These are phyloP conservation scores for Diorhabda carinulata DNA, from an alignment of 1,140 invertebrate species.

Conservation along the genomic window DNA sequence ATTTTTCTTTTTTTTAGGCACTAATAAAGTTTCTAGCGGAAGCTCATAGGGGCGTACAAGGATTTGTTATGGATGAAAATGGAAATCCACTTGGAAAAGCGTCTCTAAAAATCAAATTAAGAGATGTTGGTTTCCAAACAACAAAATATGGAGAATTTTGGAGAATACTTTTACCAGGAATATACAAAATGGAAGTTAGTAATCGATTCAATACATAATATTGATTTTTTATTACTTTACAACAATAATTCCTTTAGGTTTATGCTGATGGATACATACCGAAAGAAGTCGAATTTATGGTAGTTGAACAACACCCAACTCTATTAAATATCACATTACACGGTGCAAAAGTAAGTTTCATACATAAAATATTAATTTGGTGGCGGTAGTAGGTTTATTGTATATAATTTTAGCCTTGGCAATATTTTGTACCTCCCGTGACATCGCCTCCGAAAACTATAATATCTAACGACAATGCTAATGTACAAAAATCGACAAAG, in stretches of 20 bases:
- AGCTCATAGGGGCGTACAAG: constrained; percentile 79
- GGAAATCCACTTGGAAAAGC: constrained; percentile 80
- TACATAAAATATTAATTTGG: background rate
- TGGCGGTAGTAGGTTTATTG: constrained; percentile 15
- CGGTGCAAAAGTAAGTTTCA: constrained; percentile 65
- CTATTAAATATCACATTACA: constrained; percentile 78
- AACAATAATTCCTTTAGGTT: constrained; percentile 54
- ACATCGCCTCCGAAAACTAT: constrained; percentile 31
- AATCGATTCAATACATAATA: background rate
- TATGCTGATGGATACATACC: constrained; percentile 80
- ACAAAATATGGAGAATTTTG: constrained; percentile 93
- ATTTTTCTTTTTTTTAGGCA: constrained; percentile 53
- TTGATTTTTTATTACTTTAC: background rate
- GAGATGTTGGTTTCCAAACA: constrained; percentile 83
- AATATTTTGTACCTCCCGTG: constrained; percentile 25
- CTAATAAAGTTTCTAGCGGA: constrained; percentile 83
- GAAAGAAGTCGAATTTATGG: constrained; percentile 78
- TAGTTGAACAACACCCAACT: constrained; percentile 81
- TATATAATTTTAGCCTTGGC: constrained; percentile 28
- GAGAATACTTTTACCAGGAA: constrained; percentile 79
- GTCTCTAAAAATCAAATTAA: constrained; percentile 75
- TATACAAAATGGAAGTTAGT: constrained; percentile 76
- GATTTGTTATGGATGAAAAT: constrained; percentile 78
- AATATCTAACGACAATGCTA: constrained; percentile 24
- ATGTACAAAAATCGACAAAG: constrained; percentile 19